Evolutionary conservation across 2,113 vertebrate species (phyloP), one percentile per base, ranked within the genome.

Genomic region (Pholis gunnellus): DNA sequence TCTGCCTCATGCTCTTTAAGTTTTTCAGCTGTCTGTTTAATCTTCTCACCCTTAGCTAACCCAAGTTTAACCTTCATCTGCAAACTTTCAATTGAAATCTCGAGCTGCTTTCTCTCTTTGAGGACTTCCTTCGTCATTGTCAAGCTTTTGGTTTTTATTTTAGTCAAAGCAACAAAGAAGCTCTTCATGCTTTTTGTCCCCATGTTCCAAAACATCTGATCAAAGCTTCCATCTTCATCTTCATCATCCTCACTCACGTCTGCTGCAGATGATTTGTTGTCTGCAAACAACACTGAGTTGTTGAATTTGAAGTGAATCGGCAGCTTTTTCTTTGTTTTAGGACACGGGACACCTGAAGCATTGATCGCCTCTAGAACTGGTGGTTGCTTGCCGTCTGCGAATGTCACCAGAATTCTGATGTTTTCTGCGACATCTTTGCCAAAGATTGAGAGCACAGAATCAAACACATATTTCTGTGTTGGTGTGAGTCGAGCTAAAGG

Each of bases 291-390:
- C 0, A 76, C 87, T 36, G 87, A 93, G 9, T 94, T 93, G 18
- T 94, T 94, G 75, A 94, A 94, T 40, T 92, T 93, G 73, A 93
- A 93, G 78, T 91, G 78, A 78, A 85, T 14, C 0, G 87, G 92
- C 6, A 17, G 48, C 25, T 25, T 36, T 0, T 3, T 1, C 9
- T 15, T 6, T 31, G 63, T 56, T 42, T 40, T 15, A 1, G 64
- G 64, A 78, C 75, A 68, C 0, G 86, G 90, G 15, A 92, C 84
- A 0, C 11, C 78, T 9, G 91, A 44, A 1, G 5, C 71, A 0
- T 20, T 88, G 56, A 94, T 87, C 0, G 75, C 91, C 40, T 85
- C 74, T 1, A 94, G 78, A 72, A 92, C 91, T 8, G 79, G 65
- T 17, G 91, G 89, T 0, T 15, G 22, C 42, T 88, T 13, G 9